Evolutionary conservation across 2,113 vertebrate genomes (phyloP), one percentile per base, ranked within the genome.

Genomic region (Melanocharis versteri): DNA sequence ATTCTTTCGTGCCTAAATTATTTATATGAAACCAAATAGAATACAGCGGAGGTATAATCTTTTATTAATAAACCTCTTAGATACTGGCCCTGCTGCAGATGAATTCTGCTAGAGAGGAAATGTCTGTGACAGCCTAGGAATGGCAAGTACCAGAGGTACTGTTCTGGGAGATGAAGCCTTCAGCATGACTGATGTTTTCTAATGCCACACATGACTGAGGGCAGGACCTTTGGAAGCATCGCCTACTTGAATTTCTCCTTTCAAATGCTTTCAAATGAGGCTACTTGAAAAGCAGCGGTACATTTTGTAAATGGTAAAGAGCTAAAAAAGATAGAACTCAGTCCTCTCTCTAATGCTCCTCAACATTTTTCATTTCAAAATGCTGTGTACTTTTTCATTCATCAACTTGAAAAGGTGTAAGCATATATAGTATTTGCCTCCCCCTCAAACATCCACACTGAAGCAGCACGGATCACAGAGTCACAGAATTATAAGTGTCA

Each of bases 51-150:
- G 45, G 35, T 62, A 57, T 83, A 88, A 88, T 82, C 48, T 96
- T 97, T 94, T 90, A 94, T 95, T 95, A 96, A 93, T 91, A 91
- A 78, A 26, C 11, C 21, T 89, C 24, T 75, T 87, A 76, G 76
- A 75, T 68, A 79, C 53, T 79, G 19, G 6, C 19, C 53, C 31
- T 66, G 20, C 58, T 92, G 66, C 57, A 60, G 48, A 72, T 75
- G 42, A 71, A 84, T 96, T 93, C 76, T 89, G 31, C 64, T 78
- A 35, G 50, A 40, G 64, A 94, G 58, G 53, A 93, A 69, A 68
- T 58, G 9, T 57, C 87, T 75, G 23, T 94, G 65, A 66, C 70
- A 83, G 75, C 35, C 56, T 57, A 87, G n/a, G 58, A 92, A 95
- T 85, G 61, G 48, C 21, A 93, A 83, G 33, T 91, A 83, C 44